phyloP scores from a whole-genome alignment of 2,113 vertebrate species.

The Pithys albifrons region DNA sequence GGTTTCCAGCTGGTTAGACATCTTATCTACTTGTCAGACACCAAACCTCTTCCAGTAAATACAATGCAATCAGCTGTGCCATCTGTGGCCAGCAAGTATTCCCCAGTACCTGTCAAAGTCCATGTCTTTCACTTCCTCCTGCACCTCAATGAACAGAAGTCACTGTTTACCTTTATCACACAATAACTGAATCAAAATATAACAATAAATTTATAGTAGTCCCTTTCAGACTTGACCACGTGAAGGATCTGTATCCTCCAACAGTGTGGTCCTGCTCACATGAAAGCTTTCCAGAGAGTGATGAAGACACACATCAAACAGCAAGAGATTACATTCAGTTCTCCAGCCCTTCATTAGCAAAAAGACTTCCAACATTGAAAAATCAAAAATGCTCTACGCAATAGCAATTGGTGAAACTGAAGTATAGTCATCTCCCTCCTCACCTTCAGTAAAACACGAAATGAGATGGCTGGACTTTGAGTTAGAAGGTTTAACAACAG shows the following conservation, averaged over 20 bases:
- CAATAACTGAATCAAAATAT: background rate
- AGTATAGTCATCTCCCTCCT: background rate
- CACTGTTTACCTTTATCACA: background rate
- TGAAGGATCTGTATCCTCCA: background rate
- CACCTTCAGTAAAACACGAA: background rate
- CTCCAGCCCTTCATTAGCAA: background rate
- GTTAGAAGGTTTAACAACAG: background rate
- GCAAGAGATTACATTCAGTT: background rate
- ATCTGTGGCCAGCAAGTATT: background rate
- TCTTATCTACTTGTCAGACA: background rate
- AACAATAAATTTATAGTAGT: background rate
- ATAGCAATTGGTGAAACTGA: background rate
- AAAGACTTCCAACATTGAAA: background rate
- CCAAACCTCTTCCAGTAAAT: background rate
- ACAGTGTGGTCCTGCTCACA: accelerated
- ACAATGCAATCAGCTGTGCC: background rate
- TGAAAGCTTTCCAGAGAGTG: background rate
- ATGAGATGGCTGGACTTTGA: background rate
- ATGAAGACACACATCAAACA: background rate
- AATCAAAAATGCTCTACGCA: background rate
- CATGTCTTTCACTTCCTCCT: background rate
- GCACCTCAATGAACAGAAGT: background rate
- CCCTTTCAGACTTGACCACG: background rate
- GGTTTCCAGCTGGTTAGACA: background rate
- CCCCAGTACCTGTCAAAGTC: background rate